A percentile compares a stretch with the other conserved stretches of the same genome.
phyloP scores from a whole-genome alignment of 2,888 invertebrate species.

The Cheilosia soror region DNA sequence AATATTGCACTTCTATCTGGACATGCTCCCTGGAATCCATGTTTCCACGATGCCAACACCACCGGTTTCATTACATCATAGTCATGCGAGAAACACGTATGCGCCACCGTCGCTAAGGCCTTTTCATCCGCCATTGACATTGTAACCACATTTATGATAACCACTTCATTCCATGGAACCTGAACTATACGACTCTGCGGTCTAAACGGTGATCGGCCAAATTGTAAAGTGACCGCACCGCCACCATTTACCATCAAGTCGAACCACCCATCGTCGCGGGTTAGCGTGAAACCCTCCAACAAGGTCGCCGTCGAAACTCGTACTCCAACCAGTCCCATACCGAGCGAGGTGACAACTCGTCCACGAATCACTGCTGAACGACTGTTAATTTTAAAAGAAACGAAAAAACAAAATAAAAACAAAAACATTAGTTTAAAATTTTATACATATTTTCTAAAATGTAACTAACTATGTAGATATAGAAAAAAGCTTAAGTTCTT shows the following conservation, averaged over 20 bases:
- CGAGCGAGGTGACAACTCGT: constrained; percentile 94
- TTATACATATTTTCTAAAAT: background rate
- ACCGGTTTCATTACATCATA: constrained; percentile 97
- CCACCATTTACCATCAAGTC: constrained; percentile 99
- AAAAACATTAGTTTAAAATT: background rate
- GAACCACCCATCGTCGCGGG: constrained; percentile 97
- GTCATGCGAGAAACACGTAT: constrained; percentile 94
- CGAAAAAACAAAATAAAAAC: constrained; percentile 55
- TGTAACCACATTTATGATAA: constrained; percentile 94
- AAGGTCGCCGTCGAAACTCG: constrained; percentile 97
- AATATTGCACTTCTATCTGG: constrained; percentile 95
- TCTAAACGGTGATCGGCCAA: constrained; percentile 95
- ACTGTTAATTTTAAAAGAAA: constrained; percentile 85
- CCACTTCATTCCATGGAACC: constrained; percentile 99
- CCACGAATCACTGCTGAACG: constrained; percentile 99
- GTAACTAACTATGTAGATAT: constrained; percentile 35
- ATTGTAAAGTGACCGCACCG: constrained; percentile 96
- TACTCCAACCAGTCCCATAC: constrained; percentile 97
- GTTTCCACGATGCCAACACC: constrained; percentile 96
- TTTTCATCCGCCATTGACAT: constrained; percentile 94
- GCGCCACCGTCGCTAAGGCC: constrained; percentile 86
- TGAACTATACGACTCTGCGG: constrained; percentile 94
- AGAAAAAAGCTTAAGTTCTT: constrained; percentile 52
- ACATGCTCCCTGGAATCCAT: constrained; percentile 97
- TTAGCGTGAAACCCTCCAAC: constrained; percentile 97